Percentiles rank a stretch among this genome's conserved stretches.
phyloP scores from a whole-genome alignment of 2,888 invertebrate genomes.

The Trichacis sp. region DNA sequence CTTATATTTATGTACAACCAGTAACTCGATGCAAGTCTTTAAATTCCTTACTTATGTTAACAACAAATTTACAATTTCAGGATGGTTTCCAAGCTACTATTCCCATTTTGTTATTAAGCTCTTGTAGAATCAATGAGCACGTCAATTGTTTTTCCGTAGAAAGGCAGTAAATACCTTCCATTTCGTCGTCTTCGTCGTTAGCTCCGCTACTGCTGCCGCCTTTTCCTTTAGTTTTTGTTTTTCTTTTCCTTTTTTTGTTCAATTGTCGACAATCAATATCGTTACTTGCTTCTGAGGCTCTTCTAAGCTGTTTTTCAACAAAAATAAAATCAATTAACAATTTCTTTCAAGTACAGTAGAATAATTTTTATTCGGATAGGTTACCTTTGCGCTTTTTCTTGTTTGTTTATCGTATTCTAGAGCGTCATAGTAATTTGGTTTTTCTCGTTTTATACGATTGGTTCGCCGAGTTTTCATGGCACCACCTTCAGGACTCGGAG shows the following conservation, averaged over 20 bases:
- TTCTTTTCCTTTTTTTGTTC: conserved; percentile 65
- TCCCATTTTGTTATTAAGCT: conserved; percentile 83
- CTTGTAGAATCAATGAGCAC: conserved; percentile 80
- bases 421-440: conserved; percentile 87
- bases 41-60: too few species aligned
- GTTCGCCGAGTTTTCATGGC: conserved; percentile 73
- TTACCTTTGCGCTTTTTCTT: conserved; percentile 72
- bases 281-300: conserved; percentile 61
- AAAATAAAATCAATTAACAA: too few species aligned
- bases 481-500: conserved; percentile 65
- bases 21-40: too few species aligned
- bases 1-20: background rate
- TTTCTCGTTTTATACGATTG: conserved; percentile 80
- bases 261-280: conserved; percentile 65
- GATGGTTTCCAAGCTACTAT: conserved; percentile 79
- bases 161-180: conserved; percentile 71
- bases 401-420: conserved; percentile 84
- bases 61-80: conserved; percentile 36
- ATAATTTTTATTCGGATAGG: too few species aligned
- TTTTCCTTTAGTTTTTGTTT: conserved; percentile 64
- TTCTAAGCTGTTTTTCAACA: conserved; percentile 61
- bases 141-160: conserved; percentile 78
- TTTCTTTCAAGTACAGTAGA: too few species aligned
- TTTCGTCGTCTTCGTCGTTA: conserved; percentile 71
- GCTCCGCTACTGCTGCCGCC: conserved; percentile 69